These are phyloP conservation scores for Siniperca scherzeri DNA, from an alignment of 2,797 vertebrate species.

Conservation along the genomic window DNA sequence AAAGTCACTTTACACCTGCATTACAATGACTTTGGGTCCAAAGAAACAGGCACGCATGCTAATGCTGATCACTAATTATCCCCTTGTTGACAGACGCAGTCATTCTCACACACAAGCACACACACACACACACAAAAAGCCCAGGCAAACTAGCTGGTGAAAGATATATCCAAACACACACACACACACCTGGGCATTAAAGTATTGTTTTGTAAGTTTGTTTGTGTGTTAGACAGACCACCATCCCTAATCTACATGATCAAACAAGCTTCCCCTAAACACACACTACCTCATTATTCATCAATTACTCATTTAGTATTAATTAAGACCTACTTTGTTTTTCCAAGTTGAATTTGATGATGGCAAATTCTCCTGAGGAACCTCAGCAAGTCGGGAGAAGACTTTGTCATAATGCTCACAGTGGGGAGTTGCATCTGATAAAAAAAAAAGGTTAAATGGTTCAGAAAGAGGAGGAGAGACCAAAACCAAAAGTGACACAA, in stretches of 20 bases:
- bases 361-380: conserved; percentile 29
- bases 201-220: conserved; percentile 34
- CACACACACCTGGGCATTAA: conserved; percentile 14
- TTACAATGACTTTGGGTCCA: conserved; percentile 5
- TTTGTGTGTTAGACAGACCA: conserved; percentile 32
- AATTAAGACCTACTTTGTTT: conserved; percentile 61
- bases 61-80: conserved; percentile 44
- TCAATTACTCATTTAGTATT: conserved; percentile 62
- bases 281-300: conserved; percentile 49
- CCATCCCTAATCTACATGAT: conserved; percentile 50
- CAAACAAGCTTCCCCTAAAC: conserved; percentile 56
- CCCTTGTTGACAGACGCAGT: conserved; percentile 36
- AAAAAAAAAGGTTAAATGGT: background rate
- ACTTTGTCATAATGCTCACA: conserved; percentile 20
- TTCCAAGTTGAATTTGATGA: conserved; percentile 47
- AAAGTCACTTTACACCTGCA: conserved; percentile 42
- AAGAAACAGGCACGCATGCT: conserved; percentile 18
- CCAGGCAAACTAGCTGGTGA: background rate
- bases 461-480: background rate
- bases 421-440: background rate
- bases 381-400: conserved; percentile 30
- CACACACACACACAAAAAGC: background rate
- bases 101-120: conserved; percentile 1
- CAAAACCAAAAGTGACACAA: background rate
- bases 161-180: background rate